Percentiles rank a stretch among this genome's conserved stretches.
phyloP scores from a whole-genome alignment of 2,888 invertebrate species.

The Aproaerema taeniolella region DNA sequence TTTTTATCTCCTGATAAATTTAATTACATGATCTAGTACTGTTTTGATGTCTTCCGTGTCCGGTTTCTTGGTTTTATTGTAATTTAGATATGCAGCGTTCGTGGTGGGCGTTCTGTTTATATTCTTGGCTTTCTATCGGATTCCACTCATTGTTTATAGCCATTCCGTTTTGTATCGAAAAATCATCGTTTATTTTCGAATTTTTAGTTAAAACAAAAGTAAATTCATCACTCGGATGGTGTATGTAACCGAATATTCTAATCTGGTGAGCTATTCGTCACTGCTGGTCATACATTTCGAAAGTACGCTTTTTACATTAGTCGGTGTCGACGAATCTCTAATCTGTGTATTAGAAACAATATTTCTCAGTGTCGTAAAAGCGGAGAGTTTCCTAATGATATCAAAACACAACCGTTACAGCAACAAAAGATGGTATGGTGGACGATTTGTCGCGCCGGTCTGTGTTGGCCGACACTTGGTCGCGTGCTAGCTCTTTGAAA shows the following conservation, averaged over 20 bases:
- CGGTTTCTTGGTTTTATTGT: conserved; percentile 36
- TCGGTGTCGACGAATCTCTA: conserved; percentile 43
- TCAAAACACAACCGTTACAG: conserved; percentile 66
- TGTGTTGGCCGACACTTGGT: conserved; percentile 46
- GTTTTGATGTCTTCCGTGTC: conserved; percentile 54
- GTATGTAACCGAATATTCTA: conserved; percentile 36
- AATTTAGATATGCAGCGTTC: conserved; percentile 43
- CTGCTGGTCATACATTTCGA: conserved; percentile 31
- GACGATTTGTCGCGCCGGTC: conserved; percentile 49
- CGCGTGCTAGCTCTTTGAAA: conserved; percentile 63
- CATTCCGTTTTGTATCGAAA: conserved; percentile 17
- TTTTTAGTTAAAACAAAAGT: conserved; percentile 14
- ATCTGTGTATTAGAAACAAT: conserved; percentile 58
- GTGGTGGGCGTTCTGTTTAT: conserved; percentile 49
- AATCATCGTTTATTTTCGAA: conserved; percentile 9
- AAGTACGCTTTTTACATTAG: conserved; percentile 55
- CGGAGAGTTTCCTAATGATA: conserved; percentile 66
- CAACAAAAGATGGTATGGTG: conserved; percentile 60
- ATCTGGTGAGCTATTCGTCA: conserved; percentile 47
- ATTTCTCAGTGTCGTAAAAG: conserved; percentile 59
- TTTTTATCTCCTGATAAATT: conserved; percentile 52
- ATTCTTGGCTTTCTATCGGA: conserved; percentile 30
- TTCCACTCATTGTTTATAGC: conserved; percentile 21
- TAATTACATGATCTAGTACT: conserved; percentile 57
- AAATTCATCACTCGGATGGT: conserved; percentile 17